phyloP scores from a whole-genome alignment of 2,888 invertebrate genomes.

The Andrena dorsata region DNA sequence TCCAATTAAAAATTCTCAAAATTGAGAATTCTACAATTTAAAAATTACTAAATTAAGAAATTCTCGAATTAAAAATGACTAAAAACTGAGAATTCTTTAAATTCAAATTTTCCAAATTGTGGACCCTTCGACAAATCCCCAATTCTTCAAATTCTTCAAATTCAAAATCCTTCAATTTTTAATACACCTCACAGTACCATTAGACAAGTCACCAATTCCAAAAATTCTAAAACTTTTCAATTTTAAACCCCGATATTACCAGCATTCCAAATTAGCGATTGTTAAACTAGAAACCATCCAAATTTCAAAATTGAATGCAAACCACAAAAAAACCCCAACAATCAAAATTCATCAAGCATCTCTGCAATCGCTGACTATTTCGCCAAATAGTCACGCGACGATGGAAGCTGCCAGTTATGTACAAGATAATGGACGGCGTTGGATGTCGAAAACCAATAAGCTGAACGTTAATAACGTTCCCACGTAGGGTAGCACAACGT shows the following conservation, averaged over 20 bases:
- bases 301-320: too few relatives aligned
- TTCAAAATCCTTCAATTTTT: too few relatives aligned
- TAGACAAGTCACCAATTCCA: too few relatives aligned
- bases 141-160: too few relatives aligned
- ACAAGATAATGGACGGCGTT: slow-evolving; percentile 12
- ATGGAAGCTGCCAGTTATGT: not conserved
- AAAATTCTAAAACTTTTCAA: too few relatives aligned
- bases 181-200: too few relatives aligned
- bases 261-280: too few relatives aligned
- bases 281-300: too few relatives aligned
- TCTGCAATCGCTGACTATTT: not conserved
- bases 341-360: not conserved
- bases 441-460: slow-evolving; percentile 5
- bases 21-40: not conserved
- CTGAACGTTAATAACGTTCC: slow-evolving; percentile 27
- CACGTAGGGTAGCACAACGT: slow-evolving; percentile 16
- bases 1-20: not conserved
- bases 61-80: not conserved
- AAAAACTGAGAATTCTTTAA: not conserved
- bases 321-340: too few relatives aligned
- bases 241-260: too few relatives aligned
- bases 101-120: not conserved
- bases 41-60: not conserved
- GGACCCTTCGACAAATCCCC: not conserved
- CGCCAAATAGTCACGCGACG: not conserved